Percentiles rank a stretch among this genome's conserved stretches.
Conservation (phyloP, 2,113 vertebrate genomes). For the Chiloscyllium plagiosum region DNA sequence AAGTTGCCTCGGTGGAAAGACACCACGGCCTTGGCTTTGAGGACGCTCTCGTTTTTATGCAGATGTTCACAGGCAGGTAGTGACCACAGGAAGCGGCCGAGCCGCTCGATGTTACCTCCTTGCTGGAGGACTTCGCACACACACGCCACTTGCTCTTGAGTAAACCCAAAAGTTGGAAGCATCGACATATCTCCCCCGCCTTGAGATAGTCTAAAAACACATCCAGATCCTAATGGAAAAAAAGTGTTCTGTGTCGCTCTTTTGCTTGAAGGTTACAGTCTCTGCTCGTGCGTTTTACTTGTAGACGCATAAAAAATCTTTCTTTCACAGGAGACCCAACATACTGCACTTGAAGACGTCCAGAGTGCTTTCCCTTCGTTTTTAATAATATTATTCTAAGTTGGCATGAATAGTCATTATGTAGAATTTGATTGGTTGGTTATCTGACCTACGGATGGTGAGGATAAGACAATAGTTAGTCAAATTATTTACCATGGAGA, state of each 20-base stretch:
- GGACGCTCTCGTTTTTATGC: conserved; percentile 85
- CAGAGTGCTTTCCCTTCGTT: conserved; percentile 44
- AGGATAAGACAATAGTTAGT: conserved; percentile 98
- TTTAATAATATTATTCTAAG: conserved; percentile 99
- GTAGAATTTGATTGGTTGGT: conserved; percentile 96
- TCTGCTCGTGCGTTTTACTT: neutral
- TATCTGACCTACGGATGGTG: conserved; percentile 94
- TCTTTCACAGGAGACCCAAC: conserved; percentile 33
- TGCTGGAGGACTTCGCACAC: conserved; percentile 86
- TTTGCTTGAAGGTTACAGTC: neutral
- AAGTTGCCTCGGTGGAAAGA: conserved; percentile 84
- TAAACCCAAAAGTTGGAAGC: conserved; percentile 89
- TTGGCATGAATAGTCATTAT: conserved; percentile 91
- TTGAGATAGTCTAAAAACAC: conserved; percentile 30
- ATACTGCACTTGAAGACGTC: conserved; percentile 37
- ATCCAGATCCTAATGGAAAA: conserved; percentile 29
- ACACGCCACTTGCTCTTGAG: conserved; percentile 87
- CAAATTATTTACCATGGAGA: conserved; percentile 99
- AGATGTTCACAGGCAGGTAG: conserved; percentile 84
- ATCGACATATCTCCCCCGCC: conserved; percentile 69
- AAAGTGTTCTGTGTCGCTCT: conserved; percentile 18
- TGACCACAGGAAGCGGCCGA: conserved; percentile 85
- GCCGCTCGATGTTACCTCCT: conserved; percentile 83
- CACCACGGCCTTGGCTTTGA: conserved; percentile 66
- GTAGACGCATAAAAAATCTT: conserved; percentile 31